Evolutionary conservation across 1,140 invertebrate species (phyloP).

Genomic region (Acyrthosiphon pisum): DNA sequence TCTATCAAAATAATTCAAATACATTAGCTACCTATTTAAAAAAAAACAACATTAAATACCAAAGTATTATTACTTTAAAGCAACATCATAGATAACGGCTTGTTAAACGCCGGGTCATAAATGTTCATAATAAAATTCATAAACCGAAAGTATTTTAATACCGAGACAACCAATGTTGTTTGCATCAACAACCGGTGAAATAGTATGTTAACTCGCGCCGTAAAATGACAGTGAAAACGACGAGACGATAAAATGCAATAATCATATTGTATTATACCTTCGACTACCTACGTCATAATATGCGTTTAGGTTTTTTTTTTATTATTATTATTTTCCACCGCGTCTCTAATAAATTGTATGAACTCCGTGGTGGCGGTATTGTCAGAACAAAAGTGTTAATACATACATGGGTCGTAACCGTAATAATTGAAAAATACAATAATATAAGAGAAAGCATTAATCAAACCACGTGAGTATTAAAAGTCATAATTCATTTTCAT

Average conservation of each 20-base stretch:
- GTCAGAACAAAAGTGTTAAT: background rate
- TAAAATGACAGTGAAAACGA: background rate
- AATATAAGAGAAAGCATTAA: slow-evolving; percentile 32
- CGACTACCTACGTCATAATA: no score
- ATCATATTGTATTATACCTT: background rate
- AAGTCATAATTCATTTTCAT: slow-evolving; percentile 25
- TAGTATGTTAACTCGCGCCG: background rate
- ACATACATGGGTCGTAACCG: background rate
- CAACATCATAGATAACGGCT: background rate
- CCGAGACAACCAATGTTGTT: background rate
- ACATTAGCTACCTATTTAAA: background rate
- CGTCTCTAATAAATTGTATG: background rate
- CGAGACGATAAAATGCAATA: background rate
- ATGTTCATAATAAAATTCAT: background rate
- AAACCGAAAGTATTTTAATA: background rate
- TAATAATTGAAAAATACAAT: slow-evolving; percentile 30
- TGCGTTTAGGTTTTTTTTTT: background rate
- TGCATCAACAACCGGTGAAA: background rate
- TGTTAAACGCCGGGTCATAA: background rate
- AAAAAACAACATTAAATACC: background rate
- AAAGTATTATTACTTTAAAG: background rate
- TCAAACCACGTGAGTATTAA: background rate
- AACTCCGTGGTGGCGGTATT: background rate
- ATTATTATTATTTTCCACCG: background rate
- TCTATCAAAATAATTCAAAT: background rate